Conservation (phyloP, 2,113 vertebrate species). For the Callipepla californica region DNA sequence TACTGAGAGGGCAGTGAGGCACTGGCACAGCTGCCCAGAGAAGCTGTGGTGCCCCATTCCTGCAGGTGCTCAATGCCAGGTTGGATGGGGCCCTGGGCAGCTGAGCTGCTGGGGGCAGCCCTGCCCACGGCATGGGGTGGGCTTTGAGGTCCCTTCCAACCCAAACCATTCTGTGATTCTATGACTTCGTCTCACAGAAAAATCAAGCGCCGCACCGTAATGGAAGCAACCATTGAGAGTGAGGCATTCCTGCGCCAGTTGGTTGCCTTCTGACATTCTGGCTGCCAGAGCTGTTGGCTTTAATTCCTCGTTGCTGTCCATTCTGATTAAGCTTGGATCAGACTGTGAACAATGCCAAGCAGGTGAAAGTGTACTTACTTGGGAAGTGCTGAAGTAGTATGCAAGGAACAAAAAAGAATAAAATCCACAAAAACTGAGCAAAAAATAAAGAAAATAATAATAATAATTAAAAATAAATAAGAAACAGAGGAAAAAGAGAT, state of each 20-base stretch:
- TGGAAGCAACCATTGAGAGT: not conserved
- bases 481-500: not conserved
- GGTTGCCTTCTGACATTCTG: not conserved
- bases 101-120: not conserved
- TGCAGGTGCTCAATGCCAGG: not conserved
- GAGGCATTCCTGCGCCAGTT: not conserved
- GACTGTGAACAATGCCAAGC: not conserved
- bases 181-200: not conserved
- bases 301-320: not conserved
- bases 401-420: not conserved
- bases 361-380: not conserved
- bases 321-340: not conserved
- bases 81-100: not conserved
- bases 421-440: not conserved
- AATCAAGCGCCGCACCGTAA: not conserved
- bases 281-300: not conserved
- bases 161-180: not conserved
- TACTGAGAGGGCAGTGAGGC: not conserved
- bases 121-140: not conserved
- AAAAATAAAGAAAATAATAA: not conserved
- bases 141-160: not conserved
- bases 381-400: not conserved
- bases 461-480: not conserved
- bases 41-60: not conserved
- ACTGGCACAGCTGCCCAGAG: not conserved